These are phyloP conservation scores for Oncorhynchus clarkii DNA, from an alignment of 2,113 vertebrate genomes.

Conservation along the genomic window DNA sequence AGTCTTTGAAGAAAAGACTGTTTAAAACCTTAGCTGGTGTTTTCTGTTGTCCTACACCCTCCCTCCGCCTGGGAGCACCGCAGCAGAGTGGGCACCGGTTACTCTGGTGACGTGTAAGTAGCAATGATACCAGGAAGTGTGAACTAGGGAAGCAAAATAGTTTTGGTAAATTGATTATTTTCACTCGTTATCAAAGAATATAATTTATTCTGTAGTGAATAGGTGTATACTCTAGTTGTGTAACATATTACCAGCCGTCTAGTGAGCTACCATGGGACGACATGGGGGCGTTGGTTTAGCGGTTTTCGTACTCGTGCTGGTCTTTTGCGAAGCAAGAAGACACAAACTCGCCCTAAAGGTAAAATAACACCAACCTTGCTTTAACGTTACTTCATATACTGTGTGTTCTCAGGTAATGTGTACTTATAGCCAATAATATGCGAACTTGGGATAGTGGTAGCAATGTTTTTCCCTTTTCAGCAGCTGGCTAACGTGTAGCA, in stretches of 20 bases:
- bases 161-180: constrained; percentile 13
- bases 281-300: constrained; percentile 16
- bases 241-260: constrained; percentile 12
- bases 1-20: not conserved
- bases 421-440: too few relatives aligned
- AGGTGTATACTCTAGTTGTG: not conserved
- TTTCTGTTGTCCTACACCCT: not conserved
- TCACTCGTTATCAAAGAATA: not conserved
- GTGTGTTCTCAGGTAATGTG: not conserved
- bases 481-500: too few relatives aligned
- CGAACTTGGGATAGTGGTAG: not conserved
- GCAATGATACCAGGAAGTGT: constrained; percentile 40
- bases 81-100: not conserved
- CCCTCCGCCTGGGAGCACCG: not conserved
- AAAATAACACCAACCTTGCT: not conserved
- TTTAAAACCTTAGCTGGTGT: not conserved
- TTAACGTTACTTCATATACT: not conserved
- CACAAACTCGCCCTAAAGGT: constrained; percentile 69
- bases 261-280: constrained; percentile 40
- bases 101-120: constrained; percentile 42
- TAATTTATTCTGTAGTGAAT: not conserved
- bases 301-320: constrained; percentile 22
- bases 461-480: too few relatives aligned
- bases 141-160: not conserved
- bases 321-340: constrained; percentile 61